A percentile compares a stretch with the other conserved stretches of the same genome.
phyloP scores from a whole-genome alignment of 2,797 vertebrate genomes.

The Neomorphus geoffroyi region DNA sequence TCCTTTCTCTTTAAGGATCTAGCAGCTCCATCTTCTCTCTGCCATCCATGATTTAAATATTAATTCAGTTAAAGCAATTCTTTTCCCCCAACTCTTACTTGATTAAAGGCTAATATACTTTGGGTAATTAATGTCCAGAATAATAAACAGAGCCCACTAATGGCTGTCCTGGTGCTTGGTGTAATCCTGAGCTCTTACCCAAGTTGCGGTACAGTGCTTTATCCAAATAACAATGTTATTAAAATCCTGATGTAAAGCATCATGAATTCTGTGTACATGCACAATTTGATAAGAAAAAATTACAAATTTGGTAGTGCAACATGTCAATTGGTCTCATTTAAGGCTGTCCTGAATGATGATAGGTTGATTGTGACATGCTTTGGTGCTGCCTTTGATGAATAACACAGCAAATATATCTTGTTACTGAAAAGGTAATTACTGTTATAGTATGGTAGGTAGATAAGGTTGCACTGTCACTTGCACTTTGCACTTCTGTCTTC shows the following conservation, averaged over 20 bases:
- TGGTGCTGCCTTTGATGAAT: not conserved
- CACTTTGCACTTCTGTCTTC: not conserved
- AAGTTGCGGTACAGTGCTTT: not conserved
- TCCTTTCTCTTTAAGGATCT: not conserved
- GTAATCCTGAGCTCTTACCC: not conserved
- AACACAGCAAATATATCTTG: not conserved
- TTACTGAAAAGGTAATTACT: not conserved
- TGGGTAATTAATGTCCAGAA: not conserved
- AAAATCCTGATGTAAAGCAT: not conserved
- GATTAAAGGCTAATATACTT: not conserved
- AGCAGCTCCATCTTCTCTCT: not conserved
- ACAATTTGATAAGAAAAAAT: not conserved
- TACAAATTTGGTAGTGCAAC: not conserved
- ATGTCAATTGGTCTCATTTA: not conserved
- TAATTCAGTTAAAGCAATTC: not conserved
- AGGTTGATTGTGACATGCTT: not conserved
- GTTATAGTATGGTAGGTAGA: not conserved
- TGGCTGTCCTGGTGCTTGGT: not conserved
- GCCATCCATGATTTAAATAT: not conserved
- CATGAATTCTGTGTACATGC: not conserved
- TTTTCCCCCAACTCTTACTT: not conserved
- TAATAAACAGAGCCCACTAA: not conserved
- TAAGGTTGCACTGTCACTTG: not conserved
- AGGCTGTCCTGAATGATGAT: not conserved
- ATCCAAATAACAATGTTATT: not conserved